Conservation (phyloP, 2,113 vertebrate species). For the Coreoperca whiteheadi region DNA sequence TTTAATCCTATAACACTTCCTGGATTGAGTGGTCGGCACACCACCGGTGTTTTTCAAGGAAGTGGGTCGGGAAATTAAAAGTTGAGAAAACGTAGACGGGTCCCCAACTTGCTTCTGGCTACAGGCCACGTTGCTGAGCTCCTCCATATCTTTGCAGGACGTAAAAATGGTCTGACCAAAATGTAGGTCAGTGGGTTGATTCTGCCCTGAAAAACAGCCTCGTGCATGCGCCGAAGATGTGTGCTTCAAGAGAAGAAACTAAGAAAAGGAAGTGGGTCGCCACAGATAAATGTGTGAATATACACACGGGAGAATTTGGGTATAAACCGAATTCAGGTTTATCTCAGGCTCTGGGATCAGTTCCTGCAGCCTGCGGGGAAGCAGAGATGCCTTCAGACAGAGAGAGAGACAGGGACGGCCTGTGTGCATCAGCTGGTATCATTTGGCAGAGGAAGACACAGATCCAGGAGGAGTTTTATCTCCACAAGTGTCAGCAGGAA, state of each 20-base stretch:
- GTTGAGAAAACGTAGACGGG: not conserved
- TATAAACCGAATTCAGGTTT: constrained; percentile 18
- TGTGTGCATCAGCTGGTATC: constrained; percentile 28
- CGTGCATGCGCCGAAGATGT: not conserved
- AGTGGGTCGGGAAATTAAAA: constrained; percentile 20
- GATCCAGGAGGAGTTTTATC: constrained; percentile 38
- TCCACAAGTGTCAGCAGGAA: constrained; percentile 53
- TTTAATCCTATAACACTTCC: not conserved
- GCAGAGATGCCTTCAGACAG: constrained; percentile 16
- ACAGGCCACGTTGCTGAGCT: not conserved
- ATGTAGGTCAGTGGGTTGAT: constrained; percentile 13
- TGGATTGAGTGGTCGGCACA: not conserved
- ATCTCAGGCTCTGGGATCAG: not conserved
- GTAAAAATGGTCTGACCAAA: not conserved
- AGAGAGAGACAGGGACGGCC: not conserved
- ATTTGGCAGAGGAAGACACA: constrained; percentile 52
- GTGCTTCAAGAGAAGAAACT: not conserved
- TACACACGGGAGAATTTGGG: not conserved
- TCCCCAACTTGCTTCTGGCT: not conserved
- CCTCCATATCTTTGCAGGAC: not conserved
- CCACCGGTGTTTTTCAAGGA: not conserved
- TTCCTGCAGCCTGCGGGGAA: not conserved
- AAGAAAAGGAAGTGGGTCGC: constrained; percentile 11
- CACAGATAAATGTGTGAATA: not conserved
- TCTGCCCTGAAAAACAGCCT: not conserved